These are phyloP conservation scores for Picathartes gymnocephalus DNA, from an alignment of 2,113 vertebrate genomes.

Conservation along the genomic window DNA sequence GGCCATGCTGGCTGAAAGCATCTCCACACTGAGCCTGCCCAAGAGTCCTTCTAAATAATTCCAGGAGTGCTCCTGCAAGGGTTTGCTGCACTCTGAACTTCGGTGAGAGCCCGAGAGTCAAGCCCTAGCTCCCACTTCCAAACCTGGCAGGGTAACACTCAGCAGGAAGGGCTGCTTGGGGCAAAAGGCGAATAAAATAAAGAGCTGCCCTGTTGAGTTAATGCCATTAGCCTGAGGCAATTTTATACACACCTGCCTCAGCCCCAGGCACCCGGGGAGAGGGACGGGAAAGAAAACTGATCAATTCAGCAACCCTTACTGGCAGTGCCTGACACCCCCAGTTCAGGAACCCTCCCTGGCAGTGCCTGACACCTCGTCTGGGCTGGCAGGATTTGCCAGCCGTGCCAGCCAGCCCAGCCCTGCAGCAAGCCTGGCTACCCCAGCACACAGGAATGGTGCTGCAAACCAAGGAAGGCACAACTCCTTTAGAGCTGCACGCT, in stretches of 20 bases:
- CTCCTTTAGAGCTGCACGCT: background rate
- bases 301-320: too few relatives aligned
- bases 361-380: background rate
- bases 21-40: fast-evolving
- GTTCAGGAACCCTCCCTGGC: background rate
- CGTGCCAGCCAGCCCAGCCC: background rate
- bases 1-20: background rate
- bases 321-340: background rate
- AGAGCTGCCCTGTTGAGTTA: background rate
- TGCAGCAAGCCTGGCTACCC: background rate
- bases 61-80: background rate
- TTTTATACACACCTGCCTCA: background rate
- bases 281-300: background rate
- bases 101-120: background rate
- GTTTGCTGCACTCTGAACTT: background rate
- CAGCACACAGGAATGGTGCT: background rate
- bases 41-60: background rate
- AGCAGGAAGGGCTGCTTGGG: background rate
- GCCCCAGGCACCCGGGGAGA: background rate
- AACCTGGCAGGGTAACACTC: background rate
- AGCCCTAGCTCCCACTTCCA: background rate
- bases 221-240: background rate
- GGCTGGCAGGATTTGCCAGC: background rate
- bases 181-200: background rate
- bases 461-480: background rate